Evolutionary conservation across 2,113 vertebrate species (phyloP).

Genomic region (Shinisaurus crocodilurus): DNA sequence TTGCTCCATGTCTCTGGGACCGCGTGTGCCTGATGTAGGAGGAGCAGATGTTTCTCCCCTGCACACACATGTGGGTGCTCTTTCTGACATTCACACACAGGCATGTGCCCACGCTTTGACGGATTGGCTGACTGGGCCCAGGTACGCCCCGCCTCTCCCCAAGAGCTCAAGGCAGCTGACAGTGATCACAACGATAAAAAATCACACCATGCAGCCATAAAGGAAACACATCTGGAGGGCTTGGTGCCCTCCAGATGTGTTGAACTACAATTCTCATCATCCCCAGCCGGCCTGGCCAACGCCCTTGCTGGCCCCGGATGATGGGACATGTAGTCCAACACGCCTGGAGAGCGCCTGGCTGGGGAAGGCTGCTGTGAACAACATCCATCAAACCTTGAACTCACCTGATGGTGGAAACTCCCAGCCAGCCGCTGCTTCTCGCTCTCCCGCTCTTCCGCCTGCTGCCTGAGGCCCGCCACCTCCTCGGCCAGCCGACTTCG

Average conservation of each 20-base stretch:
- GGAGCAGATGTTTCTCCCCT: too few species aligned
- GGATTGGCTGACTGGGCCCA: background rate
- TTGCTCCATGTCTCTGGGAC: too few species aligned
- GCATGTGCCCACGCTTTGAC: background rate
- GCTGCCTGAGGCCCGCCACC: slow-evolving; percentile 75
- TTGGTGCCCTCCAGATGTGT: background rate
- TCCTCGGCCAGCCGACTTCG: slow-evolving; percentile 77
- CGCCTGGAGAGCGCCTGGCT: too few species aligned
- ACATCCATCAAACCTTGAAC: background rate
- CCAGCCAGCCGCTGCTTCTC: slow-evolving; percentile 79
- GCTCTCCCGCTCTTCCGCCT: slow-evolving; percentile 80
- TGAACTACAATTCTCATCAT: too few species aligned
- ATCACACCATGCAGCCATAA: too few species aligned
- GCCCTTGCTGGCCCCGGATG: background rate
- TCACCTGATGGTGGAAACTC: slow-evolving; percentile 84
- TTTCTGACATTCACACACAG: background rate
- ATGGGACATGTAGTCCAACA: background rate
- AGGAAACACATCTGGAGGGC: background rate
- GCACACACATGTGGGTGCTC: too few species aligned
- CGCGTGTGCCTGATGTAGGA: too few species aligned
- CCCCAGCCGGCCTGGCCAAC: background rate
- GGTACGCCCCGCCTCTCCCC: background rate
- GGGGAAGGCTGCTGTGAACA: too few species aligned
- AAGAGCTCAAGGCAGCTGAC: background rate
- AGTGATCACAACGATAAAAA: too few species aligned